Base-by-base conservation (phyloP, 2,113 vertebrate genomes). In the Chloropsis cyanopogon region DNA sequence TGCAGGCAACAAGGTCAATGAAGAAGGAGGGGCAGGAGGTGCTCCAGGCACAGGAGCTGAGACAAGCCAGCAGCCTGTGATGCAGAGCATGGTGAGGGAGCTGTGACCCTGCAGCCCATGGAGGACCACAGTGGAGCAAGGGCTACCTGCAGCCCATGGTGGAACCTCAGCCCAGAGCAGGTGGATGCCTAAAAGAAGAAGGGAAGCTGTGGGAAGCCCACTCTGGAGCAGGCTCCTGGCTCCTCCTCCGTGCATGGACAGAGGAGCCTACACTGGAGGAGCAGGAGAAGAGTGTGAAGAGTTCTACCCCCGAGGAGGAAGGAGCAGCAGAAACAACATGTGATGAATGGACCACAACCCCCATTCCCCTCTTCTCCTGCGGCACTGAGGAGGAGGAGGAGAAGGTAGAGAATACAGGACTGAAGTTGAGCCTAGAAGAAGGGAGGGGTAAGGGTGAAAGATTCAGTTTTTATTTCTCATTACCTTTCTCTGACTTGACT, bases 91-190 rank as follows among this genome's bases (percentile, higher is more conserved):
- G n/a, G 4, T 29, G 41, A 78, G 8, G 13, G 20, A 53, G 39
- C 20, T 52, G 44, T 24, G 4, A 9, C n/a, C 49, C n/a, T 42
- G 33, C 78, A 59, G 54, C 44, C 44, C 70, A 26, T 5, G 33
- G 12, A 44, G 41, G 19, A 1, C 7, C 8, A 42, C 0, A 1
- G 2, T 8, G 37, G 33, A 64, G 23, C 26, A 64, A 57, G 5
- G 35, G 5, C 46, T 25, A 47, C 39, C 59, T 60, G 46, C 46
- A 86, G 9, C 10, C 57, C 21, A 3, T 2, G 24, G 12, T 25
- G 22, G 50, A 86, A 56, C 11, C 31, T 31, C 68, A 91, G 26
- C 7, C 35, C 11, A 10, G 29, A 59, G 59, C 24, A 60, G 21
- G 29, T 4, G 22, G n/a, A 42, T 33, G 49, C 16, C 23, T 3